These are phyloP conservation scores for Siphamia tubifer DNA, from an alignment of 2,113 vertebrate species.

Conservation along the genomic window DNA sequence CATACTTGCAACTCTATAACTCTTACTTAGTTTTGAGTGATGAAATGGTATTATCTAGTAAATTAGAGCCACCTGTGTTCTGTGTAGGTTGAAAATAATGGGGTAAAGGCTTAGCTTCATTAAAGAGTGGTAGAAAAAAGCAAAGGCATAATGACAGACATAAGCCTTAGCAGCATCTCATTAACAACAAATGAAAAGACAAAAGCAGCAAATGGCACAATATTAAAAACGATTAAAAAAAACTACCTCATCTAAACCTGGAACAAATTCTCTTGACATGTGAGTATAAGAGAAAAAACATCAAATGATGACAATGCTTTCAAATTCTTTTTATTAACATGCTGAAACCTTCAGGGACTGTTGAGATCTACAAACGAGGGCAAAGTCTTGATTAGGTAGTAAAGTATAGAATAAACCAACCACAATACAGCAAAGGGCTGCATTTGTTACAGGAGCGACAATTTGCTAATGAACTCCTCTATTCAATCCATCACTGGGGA, in stretches of 20 bases:
- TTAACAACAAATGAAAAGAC: background rate
- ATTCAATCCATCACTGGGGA: conserved; percentile 56
- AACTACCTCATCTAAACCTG: too few species aligned
- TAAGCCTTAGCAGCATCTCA: background rate
- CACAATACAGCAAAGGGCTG: conserved; percentile 50
- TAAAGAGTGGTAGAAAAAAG: background rate
- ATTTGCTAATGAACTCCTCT: conserved; percentile 56
- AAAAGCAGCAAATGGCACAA: background rate
- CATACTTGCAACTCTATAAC: background rate
- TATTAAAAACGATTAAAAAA: background rate
- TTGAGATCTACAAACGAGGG: background rate
- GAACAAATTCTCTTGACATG: too few species aligned
- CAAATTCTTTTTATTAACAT: background rate
- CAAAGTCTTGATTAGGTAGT: conserved; percentile 38
- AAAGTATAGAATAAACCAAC: conserved; percentile 28
- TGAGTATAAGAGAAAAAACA: background rate
- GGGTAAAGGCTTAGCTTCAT: background rate
- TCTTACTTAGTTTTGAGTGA: conserved; percentile 24
- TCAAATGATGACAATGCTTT: background rate
- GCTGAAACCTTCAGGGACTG: background rate
- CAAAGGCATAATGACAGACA: background rate
- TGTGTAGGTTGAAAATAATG: background rate
- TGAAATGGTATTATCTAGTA: conserved; percentile 13
- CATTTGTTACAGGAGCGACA: conserved; percentile 62
- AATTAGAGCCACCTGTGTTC: background rate